A percentile compares a stretch with the other conserved stretches of the same genome.
phyloP scores from a whole-genome alignment of 2,797 vertebrate species.

The Neopelma chrysocephalum region DNA sequence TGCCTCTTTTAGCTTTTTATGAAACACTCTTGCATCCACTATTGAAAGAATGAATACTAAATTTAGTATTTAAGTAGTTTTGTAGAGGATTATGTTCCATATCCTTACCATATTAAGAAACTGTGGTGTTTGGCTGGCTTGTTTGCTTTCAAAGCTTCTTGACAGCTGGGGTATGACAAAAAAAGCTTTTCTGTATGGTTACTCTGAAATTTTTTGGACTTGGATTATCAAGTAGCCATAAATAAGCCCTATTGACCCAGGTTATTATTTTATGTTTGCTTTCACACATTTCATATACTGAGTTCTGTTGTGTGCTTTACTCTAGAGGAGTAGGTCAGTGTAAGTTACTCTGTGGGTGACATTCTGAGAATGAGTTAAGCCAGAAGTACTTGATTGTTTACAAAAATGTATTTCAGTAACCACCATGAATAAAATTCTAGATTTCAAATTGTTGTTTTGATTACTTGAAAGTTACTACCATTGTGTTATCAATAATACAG shows the following conservation, averaged over 20 bases:
- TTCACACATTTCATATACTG: neutral
- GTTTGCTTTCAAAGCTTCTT: conserved; percentile 6
- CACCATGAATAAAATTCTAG: neutral
- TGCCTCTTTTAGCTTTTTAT: neutral
- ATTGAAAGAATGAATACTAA: neutral
- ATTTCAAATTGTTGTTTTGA: neutral
- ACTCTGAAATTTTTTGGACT: neutral
- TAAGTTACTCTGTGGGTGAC: neutral
- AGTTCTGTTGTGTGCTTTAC: neutral
- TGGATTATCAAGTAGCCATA: neutral
- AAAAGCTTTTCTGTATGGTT: neutral
- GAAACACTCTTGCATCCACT: neutral
- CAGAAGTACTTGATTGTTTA: neutral
- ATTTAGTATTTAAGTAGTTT: neutral
- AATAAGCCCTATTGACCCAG: neutral
- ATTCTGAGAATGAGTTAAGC: neutral
- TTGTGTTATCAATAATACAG: neutral
- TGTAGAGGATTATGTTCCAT: conserved; percentile 1
- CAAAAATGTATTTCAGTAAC: neutral
- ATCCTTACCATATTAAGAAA: conserved; percentile 3
- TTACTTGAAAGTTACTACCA: neutral
- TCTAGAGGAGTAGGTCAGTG: neutral
- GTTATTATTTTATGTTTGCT: neutral
- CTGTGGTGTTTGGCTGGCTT: neutral
- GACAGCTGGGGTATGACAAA: neutral